Conservation (phyloP, 2,113 vertebrate species). For the human (Homo sapiens) region DNA sequence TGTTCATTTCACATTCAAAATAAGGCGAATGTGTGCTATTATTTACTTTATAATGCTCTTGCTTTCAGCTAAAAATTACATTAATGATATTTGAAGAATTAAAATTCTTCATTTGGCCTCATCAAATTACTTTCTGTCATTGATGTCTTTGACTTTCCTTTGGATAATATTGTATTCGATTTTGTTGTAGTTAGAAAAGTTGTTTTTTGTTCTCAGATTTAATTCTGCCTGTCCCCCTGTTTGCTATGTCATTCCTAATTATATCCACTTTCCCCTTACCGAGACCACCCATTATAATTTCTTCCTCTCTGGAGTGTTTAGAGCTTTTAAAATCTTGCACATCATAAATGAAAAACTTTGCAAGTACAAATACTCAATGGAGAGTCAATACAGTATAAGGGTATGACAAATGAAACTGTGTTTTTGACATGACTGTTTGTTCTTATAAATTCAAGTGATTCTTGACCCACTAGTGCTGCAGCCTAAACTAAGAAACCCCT, state of each 20-base stretch:
- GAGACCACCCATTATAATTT: constrained; percentile 57
- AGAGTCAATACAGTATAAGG: background rate
- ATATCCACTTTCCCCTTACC: background rate
- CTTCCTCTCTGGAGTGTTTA: constrained; percentile 33
- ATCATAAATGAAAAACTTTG: constrained; percentile 60
- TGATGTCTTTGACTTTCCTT: background rate
- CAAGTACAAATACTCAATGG: background rate
- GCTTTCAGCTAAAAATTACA: background rate
- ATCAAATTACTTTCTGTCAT: constrained; percentile 24
- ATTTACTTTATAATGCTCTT: constrained; percentile 19
- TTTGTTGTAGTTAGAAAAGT: background rate
- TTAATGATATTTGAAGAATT: background rate
- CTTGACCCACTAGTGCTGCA: background rate
- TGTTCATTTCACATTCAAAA: background rate
- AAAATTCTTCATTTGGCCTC: background rate
- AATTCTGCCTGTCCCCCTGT: background rate
- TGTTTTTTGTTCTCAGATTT: background rate
- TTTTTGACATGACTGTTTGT: background rate
- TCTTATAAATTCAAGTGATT: constrained; percentile 16
- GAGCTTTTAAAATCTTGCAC: constrained; percentile 41
- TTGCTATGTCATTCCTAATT: constrained; percentile 52
- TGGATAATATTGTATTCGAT: background rate
- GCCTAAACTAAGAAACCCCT: background rate
- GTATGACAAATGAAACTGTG: background rate
- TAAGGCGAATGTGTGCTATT: background rate